A percentile compares a stretch with the other conserved stretches of the same genome.
These are phyloP conservation scores for Gadus chalcogrammus DNA, from an alignment of 2,113 vertebrate species.

Conservation along the genomic window DNA sequence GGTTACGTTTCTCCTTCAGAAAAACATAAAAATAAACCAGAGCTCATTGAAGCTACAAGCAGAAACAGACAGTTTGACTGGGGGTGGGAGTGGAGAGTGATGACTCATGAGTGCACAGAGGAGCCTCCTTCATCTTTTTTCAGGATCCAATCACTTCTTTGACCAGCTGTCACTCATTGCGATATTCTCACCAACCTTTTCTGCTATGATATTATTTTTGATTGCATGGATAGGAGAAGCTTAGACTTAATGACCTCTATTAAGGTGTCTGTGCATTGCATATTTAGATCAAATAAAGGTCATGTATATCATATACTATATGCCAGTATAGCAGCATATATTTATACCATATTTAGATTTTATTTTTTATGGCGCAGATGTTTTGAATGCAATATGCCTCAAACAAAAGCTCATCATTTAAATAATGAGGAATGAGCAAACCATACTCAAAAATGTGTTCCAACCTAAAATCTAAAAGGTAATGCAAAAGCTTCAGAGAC, in stretches of 20 bases:
- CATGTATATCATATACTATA: not conserved
- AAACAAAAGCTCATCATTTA: too few relatives aligned
- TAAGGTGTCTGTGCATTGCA: slow-evolving; percentile 13
- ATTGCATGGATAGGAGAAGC: not conserved
- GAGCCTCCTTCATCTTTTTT: slow-evolving; percentile 66
- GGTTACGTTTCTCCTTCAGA: slow-evolving; percentile 33
- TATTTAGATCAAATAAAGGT: not conserved
- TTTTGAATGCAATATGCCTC: too few relatives aligned
- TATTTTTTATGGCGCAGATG: too few relatives aligned
- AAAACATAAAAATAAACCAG: slow-evolving; percentile 35
- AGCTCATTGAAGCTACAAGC: slow-evolving; percentile 53
- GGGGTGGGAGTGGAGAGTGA: slow-evolving; percentile 62
- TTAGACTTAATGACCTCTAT: too few relatives aligned
- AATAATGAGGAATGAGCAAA: too few relatives aligned
- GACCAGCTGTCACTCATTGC: slow-evolving; percentile 63
- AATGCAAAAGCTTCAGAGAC: too few relatives aligned
- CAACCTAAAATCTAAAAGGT: too few relatives aligned
- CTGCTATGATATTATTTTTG: not conserved
- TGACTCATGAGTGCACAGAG: slow-evolving; percentile 71
- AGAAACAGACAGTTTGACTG: slow-evolving; percentile 60
- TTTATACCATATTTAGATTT: too few relatives aligned
- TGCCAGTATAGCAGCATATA: too few relatives aligned
- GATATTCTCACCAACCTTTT: slow-evolving; percentile 47
- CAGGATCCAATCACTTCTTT: slow-evolving; percentile 70
- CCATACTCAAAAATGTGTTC: too few relatives aligned